Evolutionary conservation across 2,113 vertebrate species (phyloP).

Genomic region (Alexandromys fortis): DNA sequence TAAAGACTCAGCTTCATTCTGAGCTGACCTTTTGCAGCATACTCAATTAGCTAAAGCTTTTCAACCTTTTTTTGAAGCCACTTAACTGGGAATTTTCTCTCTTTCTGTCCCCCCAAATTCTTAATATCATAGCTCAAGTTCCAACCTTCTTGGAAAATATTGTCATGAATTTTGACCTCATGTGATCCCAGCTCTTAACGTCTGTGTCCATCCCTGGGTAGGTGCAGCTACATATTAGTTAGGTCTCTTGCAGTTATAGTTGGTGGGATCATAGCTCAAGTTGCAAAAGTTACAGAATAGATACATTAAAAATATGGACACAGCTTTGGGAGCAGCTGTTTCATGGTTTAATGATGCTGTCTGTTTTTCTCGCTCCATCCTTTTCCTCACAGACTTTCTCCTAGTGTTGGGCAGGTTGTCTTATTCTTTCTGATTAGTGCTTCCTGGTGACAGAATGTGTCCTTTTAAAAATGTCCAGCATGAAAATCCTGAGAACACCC

Average conservation of each 20-base stretch:
- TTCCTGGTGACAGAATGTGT: not conserved
- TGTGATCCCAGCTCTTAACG: not conserved
- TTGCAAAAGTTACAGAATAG: not conserved
- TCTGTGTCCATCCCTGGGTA: not conserved
- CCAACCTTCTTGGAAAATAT: constrained; percentile 2
- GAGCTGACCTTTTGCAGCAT: not conserved
- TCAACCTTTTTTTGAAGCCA: not conserved
- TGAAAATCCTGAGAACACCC: not conserved
- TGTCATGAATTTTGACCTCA: not conserved
- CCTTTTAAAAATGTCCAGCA: not conserved
- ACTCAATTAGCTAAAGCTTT: constrained; percentile 15
- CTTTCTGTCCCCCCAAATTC: constrained; percentile 4
- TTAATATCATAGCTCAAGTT: constrained; percentile 5
- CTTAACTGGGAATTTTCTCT: constrained; percentile 1
- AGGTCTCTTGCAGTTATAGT: constrained; percentile 26
- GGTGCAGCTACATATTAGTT: not conserved
- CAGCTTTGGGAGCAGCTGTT: not conserved
- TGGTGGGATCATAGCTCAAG: constrained; percentile 28
- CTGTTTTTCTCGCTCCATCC: not conserved
- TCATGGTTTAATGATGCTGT: not conserved
- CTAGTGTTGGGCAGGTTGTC: not conserved
- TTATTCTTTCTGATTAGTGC: not conserved
- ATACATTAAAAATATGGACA: constrained; percentile 23
- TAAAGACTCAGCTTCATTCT: not conserved
- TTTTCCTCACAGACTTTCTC: not conserved